Evolutionary conservation across 2,888 invertebrate species (phyloP), one percentile per base, ranked within the genome.

Genomic region (Neuroscelio doddi): DNA sequence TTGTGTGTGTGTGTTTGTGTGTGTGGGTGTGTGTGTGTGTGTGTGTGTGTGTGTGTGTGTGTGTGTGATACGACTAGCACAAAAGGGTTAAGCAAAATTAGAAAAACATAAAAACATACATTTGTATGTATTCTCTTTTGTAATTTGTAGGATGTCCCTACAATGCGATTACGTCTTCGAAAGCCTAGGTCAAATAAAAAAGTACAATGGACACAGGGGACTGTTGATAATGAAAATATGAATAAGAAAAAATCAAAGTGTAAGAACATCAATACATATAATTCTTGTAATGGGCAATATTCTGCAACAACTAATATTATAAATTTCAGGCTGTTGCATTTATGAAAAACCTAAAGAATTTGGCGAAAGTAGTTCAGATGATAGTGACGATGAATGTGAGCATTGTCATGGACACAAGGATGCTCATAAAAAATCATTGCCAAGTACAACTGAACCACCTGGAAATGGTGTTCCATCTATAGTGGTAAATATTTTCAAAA

Each of bases 211-310:
- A 91, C 92, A 7, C 90, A 91, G 61, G 95, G 92, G 73, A 96
- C 97, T 0, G 93, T 98, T 9, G 97, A 98, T 85, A 97, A 98
- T 86, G 97, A 98, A 84, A 87, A 95, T 80, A 90, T 97, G 92
- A 93, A 95, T 81, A 95, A 93, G 85, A 97, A 96, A 86, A 97
- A 97, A 85, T 97, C 97, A 16, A 98, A 97, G 89, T 97, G 97
- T 96, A 86, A 89, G 90, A 32, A 16, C 30, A 10, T 27, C 41
- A n/a, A 47, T 41, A 32, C 9, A 51, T 39, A 27, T 3, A 38
- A 29, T 29, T n/a, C 24, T 24, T 39, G 17, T 15, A 27, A 27
- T 7, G 5, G 27, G 5, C 5, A 27, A 27, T 5, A 27, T 32
- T 45, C 62, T 36, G 15, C n/a, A 34, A 15, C n/a, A 30, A 24